Percentiles rank a stretch among this genome's conserved stretches.
phyloP scores from a whole-genome alignment of 2,113 vertebrate species.

The Amazona guildingii region DNA sequence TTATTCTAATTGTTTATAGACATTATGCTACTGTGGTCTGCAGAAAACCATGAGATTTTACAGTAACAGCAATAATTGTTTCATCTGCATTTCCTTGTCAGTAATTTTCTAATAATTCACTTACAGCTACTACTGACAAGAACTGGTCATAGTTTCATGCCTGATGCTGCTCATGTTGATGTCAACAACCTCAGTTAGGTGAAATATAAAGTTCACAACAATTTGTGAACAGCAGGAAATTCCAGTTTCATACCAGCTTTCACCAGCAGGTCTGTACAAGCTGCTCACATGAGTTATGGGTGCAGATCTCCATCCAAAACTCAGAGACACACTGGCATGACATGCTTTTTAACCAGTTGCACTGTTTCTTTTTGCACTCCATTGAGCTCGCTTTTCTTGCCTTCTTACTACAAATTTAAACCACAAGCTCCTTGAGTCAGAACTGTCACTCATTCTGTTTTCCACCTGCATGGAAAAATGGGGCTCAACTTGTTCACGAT shows the following conservation, averaged over 20 bases:
- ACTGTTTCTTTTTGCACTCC: neutral
- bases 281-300: neutral
- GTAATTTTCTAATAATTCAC: neutral
- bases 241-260: neutral
- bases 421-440: neutral
- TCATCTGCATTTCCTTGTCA: neutral
- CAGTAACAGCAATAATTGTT: neutral
- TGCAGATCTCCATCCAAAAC: neutral
- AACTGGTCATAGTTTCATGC: neutral
- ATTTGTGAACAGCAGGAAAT: neutral
- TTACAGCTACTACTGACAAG: neutral
- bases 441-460: neutral
- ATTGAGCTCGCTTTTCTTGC: neutral
- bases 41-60: neutral
- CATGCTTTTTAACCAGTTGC: neutral
- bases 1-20: slow-evolving; percentile 57
- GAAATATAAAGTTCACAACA: neutral
- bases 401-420: neutral
- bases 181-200: neutral
- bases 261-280: neutral
- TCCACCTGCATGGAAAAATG: neutral
- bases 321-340: neutral
- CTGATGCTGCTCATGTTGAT: neutral
- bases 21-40: neutral
- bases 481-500: neutral